Percentiles rank a stretch among this genome's conserved stretches.
These are phyloP conservation scores for Dynastes maya DNA, from an alignment of 2,888 invertebrate species.

Conservation along the genomic window DNA sequence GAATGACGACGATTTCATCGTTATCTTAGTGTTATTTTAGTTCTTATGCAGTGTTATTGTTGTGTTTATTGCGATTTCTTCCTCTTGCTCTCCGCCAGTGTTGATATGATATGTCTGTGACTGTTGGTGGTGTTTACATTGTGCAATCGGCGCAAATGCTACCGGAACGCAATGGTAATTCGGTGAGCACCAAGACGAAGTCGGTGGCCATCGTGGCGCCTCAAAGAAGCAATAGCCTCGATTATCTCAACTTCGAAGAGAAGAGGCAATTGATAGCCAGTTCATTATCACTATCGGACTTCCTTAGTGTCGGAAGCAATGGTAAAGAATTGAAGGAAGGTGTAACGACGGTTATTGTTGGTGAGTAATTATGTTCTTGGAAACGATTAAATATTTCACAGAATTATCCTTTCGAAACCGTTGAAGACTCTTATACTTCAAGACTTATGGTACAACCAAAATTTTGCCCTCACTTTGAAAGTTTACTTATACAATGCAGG, in stretches of 20 bases:
- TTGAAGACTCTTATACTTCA: too few relatives aligned
- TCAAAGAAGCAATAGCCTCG: conserved; percentile 87
- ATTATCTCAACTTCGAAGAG: conserved; percentile 93
- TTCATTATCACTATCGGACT: conserved; percentile 89
- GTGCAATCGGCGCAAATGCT: conserved; percentile 60
- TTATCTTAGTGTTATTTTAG: conserved; percentile 3
- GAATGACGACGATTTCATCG: neutral
- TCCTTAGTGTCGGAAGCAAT: conserved; percentile 65
- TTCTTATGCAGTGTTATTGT: conserved; percentile 13
- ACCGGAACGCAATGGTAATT: conserved; percentile 62
- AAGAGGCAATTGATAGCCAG: conserved; percentile 92
- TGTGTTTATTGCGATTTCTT: conserved; percentile 20
- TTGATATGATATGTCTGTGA: conserved; percentile 62
- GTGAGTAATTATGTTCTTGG: conserved; percentile 60
- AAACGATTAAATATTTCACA: neutral
- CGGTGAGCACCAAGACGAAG: conserved; percentile 67
- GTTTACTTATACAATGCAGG: too few relatives aligned
- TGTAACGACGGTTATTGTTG: conserved; percentile 66
- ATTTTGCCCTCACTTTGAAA: too few relatives aligned
- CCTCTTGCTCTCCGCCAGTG: neutral
- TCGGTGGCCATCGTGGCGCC: conserved; percentile 81
- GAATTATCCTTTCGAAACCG: too few relatives aligned
- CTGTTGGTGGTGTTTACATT: conserved; percentile 64
- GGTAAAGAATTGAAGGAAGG: conserved; percentile 64
- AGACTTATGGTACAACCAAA: too few relatives aligned